phyloP scores from a whole-genome alignment of 2,113 vertebrate genomes.

The Corythoichthys haematopterus region DNA sequence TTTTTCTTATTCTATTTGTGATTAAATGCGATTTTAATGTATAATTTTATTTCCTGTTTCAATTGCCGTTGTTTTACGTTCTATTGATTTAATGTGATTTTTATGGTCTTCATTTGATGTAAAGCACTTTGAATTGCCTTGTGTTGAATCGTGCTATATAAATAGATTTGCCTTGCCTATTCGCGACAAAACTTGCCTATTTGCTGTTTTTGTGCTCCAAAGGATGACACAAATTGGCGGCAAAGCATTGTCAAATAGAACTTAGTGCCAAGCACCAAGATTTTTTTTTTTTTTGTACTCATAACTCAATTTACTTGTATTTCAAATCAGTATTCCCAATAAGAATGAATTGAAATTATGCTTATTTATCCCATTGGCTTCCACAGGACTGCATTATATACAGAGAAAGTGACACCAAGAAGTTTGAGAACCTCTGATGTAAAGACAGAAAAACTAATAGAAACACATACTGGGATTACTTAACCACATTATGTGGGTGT shows the following conservation, averaged over 20 bases:
- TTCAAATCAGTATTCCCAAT: neutral
- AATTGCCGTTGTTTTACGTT: too few relatives aligned
- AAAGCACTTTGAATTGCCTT: too few relatives aligned
- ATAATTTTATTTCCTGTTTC: too few relatives aligned
- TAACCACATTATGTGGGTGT: neutral
- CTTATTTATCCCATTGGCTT: too few relatives aligned
- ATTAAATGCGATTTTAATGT: too few relatives aligned
- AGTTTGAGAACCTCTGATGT: neutral
- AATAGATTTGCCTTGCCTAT: neutral
- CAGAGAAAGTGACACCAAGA: too few relatives aligned
- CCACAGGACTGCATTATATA: too few relatives aligned
- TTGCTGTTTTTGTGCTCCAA: neutral
- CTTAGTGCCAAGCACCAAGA: neutral
- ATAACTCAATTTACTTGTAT: neutral
- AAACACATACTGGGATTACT: slow-evolving; percentile 6
- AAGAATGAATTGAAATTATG: neutral
- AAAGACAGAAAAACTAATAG: neutral
- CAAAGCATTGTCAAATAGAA: neutral
- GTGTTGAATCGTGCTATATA: too few relatives aligned
- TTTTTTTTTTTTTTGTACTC: neutral
- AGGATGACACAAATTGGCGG: neutral
- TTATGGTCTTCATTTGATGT: too few relatives aligned
- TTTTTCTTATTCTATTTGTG: too few relatives aligned
- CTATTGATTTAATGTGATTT: too few relatives aligned
- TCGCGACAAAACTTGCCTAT: neutral